Conservation (phyloP, 2,113 vertebrate genomes). For the Paratilapia polleni region DNA sequence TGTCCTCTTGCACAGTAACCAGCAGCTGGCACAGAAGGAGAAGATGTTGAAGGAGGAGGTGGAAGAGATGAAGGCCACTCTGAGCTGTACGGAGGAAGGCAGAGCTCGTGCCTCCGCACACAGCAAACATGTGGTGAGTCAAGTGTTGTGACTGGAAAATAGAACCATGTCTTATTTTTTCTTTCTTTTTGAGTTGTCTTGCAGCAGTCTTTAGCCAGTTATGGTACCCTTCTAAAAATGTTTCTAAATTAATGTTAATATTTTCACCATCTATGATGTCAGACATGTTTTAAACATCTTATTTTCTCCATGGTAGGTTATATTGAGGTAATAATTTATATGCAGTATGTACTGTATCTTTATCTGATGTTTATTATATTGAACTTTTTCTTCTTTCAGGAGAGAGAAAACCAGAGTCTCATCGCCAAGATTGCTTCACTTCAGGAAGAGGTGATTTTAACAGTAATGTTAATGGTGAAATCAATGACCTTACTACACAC, state of each 20-base stretch:
- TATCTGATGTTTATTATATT: not conserved
- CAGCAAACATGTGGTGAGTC: slow-evolving; percentile 85
- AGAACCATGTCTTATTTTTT: fast-evolving
- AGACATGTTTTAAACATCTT: not conserved
- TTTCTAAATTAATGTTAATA: fast-evolving
- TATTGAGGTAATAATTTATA: not conserved
- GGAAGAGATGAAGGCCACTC: slow-evolving; percentile 87
- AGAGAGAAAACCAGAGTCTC: slow-evolving; percentile 87
- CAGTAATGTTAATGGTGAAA: not conserved
- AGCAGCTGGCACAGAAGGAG: slow-evolving; percentile 83
- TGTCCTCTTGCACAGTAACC: slow-evolving; percentile 75
- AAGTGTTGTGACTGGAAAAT: not conserved
- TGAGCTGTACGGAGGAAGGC: slow-evolving; percentile 84
- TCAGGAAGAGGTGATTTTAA: slow-evolving; percentile 85
- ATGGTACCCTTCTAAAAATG: not conserved
- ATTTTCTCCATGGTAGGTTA: not conserved
- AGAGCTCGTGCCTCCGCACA: slow-evolving; percentile 75
- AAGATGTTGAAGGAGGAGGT: slow-evolving; percentile 90
- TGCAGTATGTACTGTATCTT: not conserved
- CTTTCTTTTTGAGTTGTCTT: not conserved
- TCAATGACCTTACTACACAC: not conserved
- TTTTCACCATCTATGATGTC: not conserved
- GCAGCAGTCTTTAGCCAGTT: not conserved
- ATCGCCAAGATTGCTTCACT: slow-evolving; percentile 84
- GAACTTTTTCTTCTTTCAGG: slow-evolving; percentile 70